Conservation (phyloP, 1,140 invertebrate species). For the Probaryconus sp. region DNA sequence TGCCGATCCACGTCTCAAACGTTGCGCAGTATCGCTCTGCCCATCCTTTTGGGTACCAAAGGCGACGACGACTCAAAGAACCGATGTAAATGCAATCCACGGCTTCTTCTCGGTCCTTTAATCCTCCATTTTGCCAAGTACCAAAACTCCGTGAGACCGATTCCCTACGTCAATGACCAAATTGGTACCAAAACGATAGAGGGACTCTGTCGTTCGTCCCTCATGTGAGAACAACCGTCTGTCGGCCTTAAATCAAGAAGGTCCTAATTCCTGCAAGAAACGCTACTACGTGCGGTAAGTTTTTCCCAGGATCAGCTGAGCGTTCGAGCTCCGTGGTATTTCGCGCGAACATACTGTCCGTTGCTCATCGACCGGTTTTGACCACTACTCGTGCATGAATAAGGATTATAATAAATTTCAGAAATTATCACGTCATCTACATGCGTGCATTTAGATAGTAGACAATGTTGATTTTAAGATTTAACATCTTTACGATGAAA, state of each 20-base stretch:
- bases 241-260: slow-evolving; percentile 76
- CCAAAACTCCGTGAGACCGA: slow-evolving; percentile 43
- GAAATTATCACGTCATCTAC: too few relatives aligned
- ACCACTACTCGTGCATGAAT: slow-evolving; percentile 26
- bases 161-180: slow-evolving; percentile 62
- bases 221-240: slow-evolving; percentile 74
- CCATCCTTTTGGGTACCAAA: slow-evolving; percentile 27
- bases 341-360: slow-evolving; percentile 71
- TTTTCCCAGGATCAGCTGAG: slow-evolving; percentile 78
- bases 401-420: too few relatives aligned
- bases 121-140: slow-evolving; percentile 24
- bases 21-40: slow-evolving; percentile 60
- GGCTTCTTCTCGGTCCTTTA: slow-evolving; percentile 42
- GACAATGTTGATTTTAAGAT: too few relatives aligned
- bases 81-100: slow-evolving; percentile 67
- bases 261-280: slow-evolving; percentile 77
- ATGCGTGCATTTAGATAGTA: too few relatives aligned
- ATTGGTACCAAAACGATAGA: slow-evolving; percentile 61
- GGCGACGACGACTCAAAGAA: slow-evolving; percentile 51
- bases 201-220: slow-evolving; percentile 49
- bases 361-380: slow-evolving; percentile 74
- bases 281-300: slow-evolving; percentile 65
- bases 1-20: slow-evolving; percentile 71
- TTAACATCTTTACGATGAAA: too few relatives aligned
- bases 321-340: slow-evolving; percentile 76